Evolutionary conservation across 2,888 invertebrate species (phyloP).

Genomic region (Xanthorhoe spadicearia): DNA sequence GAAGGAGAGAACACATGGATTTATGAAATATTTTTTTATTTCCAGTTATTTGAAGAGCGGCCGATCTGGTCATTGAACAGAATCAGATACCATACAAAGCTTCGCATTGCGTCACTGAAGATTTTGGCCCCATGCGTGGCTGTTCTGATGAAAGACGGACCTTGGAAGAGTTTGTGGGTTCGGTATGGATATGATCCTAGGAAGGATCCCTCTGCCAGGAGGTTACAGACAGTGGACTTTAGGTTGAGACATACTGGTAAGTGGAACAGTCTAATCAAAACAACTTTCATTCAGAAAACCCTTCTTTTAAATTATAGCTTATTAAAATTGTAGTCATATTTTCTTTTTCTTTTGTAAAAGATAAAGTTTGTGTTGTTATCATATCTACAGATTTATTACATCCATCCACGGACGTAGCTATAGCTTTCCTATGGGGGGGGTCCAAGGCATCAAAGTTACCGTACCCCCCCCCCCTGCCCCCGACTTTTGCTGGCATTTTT

Average conservation of each 20-base stretch:
- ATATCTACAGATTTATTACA: too few species aligned
- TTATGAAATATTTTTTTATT: not conserved
- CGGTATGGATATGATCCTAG: constrained; percentile 96
- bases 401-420: too few species aligned
- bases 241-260: constrained; percentile 87
- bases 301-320: too few species aligned
- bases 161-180: constrained; percentile 97
- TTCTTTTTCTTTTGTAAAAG: too few species aligned
- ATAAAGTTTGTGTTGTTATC: too few species aligned
- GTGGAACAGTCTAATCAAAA: constrained; percentile 22
- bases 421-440: too few species aligned
- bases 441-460: too few species aligned
- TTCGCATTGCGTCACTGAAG: constrained; percentile 87
- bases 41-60: constrained; percentile 91
- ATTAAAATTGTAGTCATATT: too few species aligned
- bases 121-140: constrained; percentile 92
- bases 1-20: not conserved
- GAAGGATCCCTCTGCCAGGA: constrained; percentile 89
- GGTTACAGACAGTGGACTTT: constrained; percentile 96
- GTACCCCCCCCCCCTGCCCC: too few species aligned
- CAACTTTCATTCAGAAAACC: too few species aligned
- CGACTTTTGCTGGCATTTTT: too few species aligned
- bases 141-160: constrained; percentile 94
- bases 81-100: constrained; percentile 87
- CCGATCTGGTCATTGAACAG: constrained; percentile 96